A percentile compares a stretch with the other conserved stretches of the same genome.
phyloP scores from a whole-genome alignment of 2,888 invertebrate species.

The Calliopum simillimum region DNA sequence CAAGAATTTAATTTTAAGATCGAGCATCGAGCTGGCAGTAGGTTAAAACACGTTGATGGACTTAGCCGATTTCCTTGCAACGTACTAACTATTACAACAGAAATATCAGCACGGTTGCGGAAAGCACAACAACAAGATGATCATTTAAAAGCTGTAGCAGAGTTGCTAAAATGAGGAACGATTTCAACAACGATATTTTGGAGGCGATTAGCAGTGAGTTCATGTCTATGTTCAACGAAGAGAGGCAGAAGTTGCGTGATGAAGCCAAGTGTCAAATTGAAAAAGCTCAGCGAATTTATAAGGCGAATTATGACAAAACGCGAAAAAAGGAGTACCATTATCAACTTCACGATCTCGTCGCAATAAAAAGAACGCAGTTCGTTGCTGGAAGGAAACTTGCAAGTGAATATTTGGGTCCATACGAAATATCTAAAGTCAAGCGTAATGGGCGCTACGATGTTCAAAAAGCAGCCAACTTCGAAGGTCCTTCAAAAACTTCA shows the following conservation, averaged over 20 bases:
- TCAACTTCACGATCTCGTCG: slow-evolving; percentile 38
- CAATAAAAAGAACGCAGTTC: slow-evolving; percentile 44
- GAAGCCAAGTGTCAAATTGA: slow-evolving; percentile 32
- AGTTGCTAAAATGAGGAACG: no score
- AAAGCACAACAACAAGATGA: slow-evolving; percentile 20
- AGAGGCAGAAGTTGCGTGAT: slow-evolving; percentile 21
- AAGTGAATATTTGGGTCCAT: slow-evolving; percentile 43
- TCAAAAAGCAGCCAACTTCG: slow-evolving; percentile 37
- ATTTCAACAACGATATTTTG: no score
- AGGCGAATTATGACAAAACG: slow-evolving; percentile 41
- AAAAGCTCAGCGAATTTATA: slow-evolving; percentile 38
- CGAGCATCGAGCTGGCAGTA: slow-evolving; percentile 44
- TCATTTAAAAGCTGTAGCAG: slow-evolving; percentile 10
- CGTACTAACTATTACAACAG: slow-evolving; percentile 1
- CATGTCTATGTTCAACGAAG: background rate
- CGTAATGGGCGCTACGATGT: slow-evolving; percentile 39
- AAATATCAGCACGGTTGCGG: slow-evolving; percentile 6
- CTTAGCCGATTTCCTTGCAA: slow-evolving; percentile 15
- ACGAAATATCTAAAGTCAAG: slow-evolving; percentile 42
- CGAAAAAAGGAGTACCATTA: slow-evolving; percentile 33
- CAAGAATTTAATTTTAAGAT: slow-evolving; percentile 46
- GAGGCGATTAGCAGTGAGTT: no score
- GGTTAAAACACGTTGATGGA: slow-evolving; percentile 27
- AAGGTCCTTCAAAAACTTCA: slow-evolving; percentile 36
- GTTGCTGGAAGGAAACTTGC: slow-evolving; percentile 42